Evolutionary conservation across 1,140 invertebrate genomes (phyloP), one percentile per base, ranked within the genome.

Genomic region (Paralvinella palmiformis): DNA sequence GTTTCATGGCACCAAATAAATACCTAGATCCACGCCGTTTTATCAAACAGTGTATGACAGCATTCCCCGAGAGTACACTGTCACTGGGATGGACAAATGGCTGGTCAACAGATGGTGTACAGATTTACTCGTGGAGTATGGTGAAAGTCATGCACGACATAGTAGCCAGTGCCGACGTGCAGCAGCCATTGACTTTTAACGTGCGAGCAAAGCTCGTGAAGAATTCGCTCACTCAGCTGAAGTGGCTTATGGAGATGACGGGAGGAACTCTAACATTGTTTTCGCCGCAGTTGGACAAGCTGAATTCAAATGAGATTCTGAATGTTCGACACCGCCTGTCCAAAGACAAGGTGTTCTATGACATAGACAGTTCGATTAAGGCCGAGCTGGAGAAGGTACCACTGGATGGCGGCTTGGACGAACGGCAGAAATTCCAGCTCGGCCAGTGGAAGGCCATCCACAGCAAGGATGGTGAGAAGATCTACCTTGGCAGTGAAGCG

Each of bases 41-140:
- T 77, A 75, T 89, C 77, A 66, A 73, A 70, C 32, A 83, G 72
- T 65, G 83, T 67, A 79, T 81, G 0, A 81, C 84, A 20, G 77
- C 83, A 48, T 88, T 90, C 64, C 85, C 87, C 0, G 79, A 86
- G 7, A 83, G 85, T 1, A 88, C 87, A 0, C 76, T 94, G 7
- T 94, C 91, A 2, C 80, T 92, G 20, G 93, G 93, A 17, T 96
- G 93, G 93, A 92, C 89, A 1, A 93, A 91, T 1, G 82, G 82
- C 48, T 85, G 85, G 71, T 84, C 75, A 41, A 76, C 69, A 20
- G 72, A 75, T 59, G 57, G 72, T 0, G 72, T 82, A 0, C 80
- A 83, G 31, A 80, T 81, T 20, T 94, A 94, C 76, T 87, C 83
- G 0, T 72, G 83, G 31, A 79, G 85, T 0, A 86, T 91, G 41